Percentiles rank a stretch among this genome's conserved stretches.
These are phyloP conservation scores for Mugil cephalus DNA, from an alignment of 2,113 vertebrate genomes.

Conservation along the genomic window DNA sequence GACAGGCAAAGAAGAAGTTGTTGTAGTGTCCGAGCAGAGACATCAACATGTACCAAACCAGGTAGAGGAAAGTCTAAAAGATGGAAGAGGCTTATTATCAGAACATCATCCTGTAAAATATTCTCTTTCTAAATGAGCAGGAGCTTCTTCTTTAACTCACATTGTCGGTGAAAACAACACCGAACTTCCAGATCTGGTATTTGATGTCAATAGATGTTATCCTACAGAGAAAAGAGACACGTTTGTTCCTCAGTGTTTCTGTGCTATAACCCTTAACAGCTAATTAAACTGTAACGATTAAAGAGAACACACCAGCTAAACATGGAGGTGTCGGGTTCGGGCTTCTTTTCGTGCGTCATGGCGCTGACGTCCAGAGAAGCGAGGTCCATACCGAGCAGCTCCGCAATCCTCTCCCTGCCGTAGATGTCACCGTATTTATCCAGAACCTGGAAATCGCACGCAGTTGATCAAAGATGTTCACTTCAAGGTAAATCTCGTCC, in stretches of 20 bases:
- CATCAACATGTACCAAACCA: slow-evolving; percentile 93
- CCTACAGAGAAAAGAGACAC: slow-evolving; percentile 74
- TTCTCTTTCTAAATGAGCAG: not conserved
- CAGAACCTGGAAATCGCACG: slow-evolving; percentile 84
- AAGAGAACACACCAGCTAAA: slow-evolving; percentile 84
- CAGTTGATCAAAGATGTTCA: not conserved
- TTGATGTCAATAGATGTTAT: slow-evolving; percentile 92
- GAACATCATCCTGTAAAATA: not conserved
- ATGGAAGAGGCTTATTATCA: not conserved
- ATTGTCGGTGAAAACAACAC: slow-evolving; percentile 94
- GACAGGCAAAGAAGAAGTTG: slow-evolving; percentile 94
- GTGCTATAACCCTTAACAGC: not conserved
- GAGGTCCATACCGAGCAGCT: slow-evolving; percentile 93
- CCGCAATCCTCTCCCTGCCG: slow-evolving; percentile 92
- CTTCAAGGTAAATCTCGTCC: not conserved
- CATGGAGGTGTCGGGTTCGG: slow-evolving; percentile 86
- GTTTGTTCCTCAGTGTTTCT: not conserved
- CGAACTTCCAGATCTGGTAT: slow-evolving; percentile 96
- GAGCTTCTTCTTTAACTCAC: slow-evolving; percentile 80
- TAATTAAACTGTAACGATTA: not conserved
- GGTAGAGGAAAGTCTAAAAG: slow-evolving; percentile 83
- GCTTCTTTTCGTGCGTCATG: slow-evolving; percentile 88
- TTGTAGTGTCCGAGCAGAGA: slow-evolving; percentile 94
- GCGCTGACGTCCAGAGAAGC: slow-evolving; percentile 91
- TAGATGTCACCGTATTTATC: slow-evolving; percentile 96